Evolutionary conservation across 53 echinoderm and acorn worm genomes (phyloP), one percentile per base, ranked within the genome.

Genomic region (Arbacia lixula): DNA sequence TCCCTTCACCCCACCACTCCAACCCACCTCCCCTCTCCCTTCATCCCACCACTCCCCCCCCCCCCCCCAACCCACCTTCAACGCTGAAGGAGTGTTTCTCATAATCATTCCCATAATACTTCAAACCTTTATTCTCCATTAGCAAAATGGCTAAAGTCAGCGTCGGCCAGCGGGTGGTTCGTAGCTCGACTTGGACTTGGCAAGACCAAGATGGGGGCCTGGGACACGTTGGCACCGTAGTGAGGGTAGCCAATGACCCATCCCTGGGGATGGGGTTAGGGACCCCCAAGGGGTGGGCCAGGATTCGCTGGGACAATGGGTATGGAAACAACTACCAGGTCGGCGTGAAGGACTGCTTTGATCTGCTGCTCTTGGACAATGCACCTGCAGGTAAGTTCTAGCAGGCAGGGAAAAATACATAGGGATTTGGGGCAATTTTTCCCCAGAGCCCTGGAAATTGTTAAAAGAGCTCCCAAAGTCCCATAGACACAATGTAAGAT

Each of bases 141-240:
- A n/a, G n/a, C 25, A 51, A 22, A 55, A 77, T 77, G 77, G 40
- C 41, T 26, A 17, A 26, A 6, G 10, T 91, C 73, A 83, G 91
- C 43, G 52, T 88, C 10, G 93, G 93, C 1, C 86, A 88, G 74
- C 85, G 93, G 0, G 93, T 93, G 1, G 93, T 93, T 24, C 91
- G 93, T 12, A 91, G 94, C 31, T 65, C 91, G 2, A 83, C 83
- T 76, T 93, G 93, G 93, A 88, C 88, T 31, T 93, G 91, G 93
- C 61, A 53, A 36, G 85, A 85, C 40, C 93, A 93, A 43, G 93
- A 93, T 58, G 93, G 88, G 12, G 93, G 93, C 0, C 77, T 88
- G 34, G 94, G 94, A 24, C 94, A 94, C 42, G 86, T 91, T 0
- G 94, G 94, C 1, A 94, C 94, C 24, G 86, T 94, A 25, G 89